Percentiles rank a stretch among this genome's conserved stretches.
Conservation (phyloP, 2,113 vertebrate genomes). For the Mesembrinibis cayennensis region DNA sequence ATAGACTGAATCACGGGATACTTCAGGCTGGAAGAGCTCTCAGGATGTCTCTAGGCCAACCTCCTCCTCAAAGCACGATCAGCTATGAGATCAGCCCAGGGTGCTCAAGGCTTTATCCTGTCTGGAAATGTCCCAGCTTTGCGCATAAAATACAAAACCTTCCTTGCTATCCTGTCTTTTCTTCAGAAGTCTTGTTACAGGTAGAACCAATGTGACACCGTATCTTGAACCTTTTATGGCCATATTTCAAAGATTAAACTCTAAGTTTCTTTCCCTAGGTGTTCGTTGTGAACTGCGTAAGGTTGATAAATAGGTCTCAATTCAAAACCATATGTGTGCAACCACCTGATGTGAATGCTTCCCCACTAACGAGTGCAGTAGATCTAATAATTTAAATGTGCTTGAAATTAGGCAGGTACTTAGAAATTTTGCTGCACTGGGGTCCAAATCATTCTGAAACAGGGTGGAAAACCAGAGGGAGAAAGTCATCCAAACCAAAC, state of each 20-base stretch:
- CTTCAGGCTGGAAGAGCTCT: neutral
- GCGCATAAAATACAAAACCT: neutral
- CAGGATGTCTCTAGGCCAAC: neutral
- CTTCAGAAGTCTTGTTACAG: neutral
- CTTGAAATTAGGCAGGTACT: neutral
- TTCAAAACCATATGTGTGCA: neutral
- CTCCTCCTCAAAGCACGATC: neutral
- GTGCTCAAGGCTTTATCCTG: neutral
- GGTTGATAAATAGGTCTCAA: neutral
- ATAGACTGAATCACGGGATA: neutral
- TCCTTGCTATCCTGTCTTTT: neutral
- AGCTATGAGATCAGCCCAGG: neutral
- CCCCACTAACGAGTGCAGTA: neutral
- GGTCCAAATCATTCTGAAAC: neutral
- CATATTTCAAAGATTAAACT: neutral
- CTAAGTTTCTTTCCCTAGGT: neutral
- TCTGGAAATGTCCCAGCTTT: neutral
- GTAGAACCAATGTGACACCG: neutral
- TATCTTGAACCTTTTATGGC: neutral
- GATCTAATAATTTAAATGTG: neutral
- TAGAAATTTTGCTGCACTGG: neutral
- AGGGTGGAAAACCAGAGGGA: neutral
- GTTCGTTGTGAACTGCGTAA: neutral
- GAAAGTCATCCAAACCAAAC: neutral
- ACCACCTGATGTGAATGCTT: neutral